Percentiles rank a stretch among this genome's conserved stretches.
Evolutionary conservation across 2,888 invertebrate genomes (phyloP).

Genomic region (Notocelia uddmanniana): DNA sequence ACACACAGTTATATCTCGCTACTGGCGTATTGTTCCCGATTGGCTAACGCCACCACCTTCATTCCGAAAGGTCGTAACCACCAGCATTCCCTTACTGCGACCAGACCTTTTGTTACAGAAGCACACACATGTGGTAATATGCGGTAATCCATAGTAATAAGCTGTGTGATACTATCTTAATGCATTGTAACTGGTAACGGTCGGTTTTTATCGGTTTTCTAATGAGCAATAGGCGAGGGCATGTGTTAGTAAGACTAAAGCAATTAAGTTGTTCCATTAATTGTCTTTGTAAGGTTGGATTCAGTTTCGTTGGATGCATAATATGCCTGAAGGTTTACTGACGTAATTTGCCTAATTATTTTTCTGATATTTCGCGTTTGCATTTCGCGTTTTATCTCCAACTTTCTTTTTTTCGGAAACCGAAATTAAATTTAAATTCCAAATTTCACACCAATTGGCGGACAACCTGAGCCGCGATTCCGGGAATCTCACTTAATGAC

Average conservation of each 20-base stretch:
- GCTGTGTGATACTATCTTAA: constrained; percentile 43
- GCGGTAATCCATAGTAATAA: constrained; percentile 54
- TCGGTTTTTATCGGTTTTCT: constrained; percentile 26
- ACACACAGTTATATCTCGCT: constrained; percentile 59
- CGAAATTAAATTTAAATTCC: neutral
- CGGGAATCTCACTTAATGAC: too few relatives aligned
- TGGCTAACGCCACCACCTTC: constrained; percentile 52
- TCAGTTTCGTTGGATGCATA: neutral
- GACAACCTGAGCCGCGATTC: too few relatives aligned
- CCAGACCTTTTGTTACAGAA: neutral
- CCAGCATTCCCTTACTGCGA: neutral
- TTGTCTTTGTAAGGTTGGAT: neutral
- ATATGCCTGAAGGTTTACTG: neutral
- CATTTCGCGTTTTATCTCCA: too few relatives aligned
- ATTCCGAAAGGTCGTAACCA: neutral
- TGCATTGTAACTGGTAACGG: constrained; percentile 40
- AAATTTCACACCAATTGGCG: neutral
- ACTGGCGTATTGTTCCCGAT: constrained; percentile 56
- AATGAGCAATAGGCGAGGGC: neutral
- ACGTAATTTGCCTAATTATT: too few relatives aligned
- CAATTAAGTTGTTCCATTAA: constrained; percentile 8
- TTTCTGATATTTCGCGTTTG: too few relatives aligned
- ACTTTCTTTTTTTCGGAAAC: too few relatives aligned
- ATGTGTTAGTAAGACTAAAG: constrained; percentile 1
- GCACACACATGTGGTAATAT: constrained; percentile 18